phyloP scores from a whole-genome alignment of 2,888 invertebrate species.

The Clanis bilineata region DNA sequence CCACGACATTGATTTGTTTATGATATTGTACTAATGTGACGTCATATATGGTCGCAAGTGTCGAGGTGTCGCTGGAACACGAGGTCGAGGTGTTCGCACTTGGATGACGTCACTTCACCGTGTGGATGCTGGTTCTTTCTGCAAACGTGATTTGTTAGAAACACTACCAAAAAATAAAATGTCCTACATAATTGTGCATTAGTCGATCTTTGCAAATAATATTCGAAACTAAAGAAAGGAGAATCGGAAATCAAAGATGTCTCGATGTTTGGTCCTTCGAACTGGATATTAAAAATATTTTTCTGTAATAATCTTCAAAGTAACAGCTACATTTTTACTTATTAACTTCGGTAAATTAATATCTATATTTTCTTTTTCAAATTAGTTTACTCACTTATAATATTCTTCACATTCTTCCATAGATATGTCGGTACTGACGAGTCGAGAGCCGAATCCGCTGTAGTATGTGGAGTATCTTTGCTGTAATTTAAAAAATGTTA shows the following conservation, averaged over 20 bases:
- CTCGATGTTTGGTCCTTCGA: neutral
- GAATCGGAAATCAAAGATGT: too few species aligned
- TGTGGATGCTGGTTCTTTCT: conserved; percentile 62
- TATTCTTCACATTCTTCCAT: conserved; percentile 83
- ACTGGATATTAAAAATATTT: too few species aligned
- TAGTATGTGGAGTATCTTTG: conserved; percentile 82
- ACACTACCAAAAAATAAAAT: too few species aligned
- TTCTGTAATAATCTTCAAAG: too few species aligned
- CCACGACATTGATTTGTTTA: neutral
- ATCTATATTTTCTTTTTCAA: neutral
- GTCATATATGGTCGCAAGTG: conserved; percentile 62
- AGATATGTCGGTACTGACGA: conserved; percentile 76
- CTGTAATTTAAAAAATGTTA: conserved; percentile 52
- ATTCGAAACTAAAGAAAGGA: too few species aligned
- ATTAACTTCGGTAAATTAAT: too few species aligned
- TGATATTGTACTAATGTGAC: neutral
- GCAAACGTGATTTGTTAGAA: conserved; percentile 25
- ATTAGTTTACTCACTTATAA: conserved; percentile 52
- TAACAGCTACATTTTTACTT: too few species aligned
- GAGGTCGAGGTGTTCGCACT: conserved; percentile 58
- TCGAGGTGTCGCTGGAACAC: conserved; percentile 69
- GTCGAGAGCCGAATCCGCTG: conserved; percentile 82
- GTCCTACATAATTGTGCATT: too few species aligned
- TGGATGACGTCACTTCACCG: conserved; percentile 42
- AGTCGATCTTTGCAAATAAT: too few species aligned